Conservation (phyloP, 2,113 vertebrate genomes). For the Myiopsitta monachus region DNA sequence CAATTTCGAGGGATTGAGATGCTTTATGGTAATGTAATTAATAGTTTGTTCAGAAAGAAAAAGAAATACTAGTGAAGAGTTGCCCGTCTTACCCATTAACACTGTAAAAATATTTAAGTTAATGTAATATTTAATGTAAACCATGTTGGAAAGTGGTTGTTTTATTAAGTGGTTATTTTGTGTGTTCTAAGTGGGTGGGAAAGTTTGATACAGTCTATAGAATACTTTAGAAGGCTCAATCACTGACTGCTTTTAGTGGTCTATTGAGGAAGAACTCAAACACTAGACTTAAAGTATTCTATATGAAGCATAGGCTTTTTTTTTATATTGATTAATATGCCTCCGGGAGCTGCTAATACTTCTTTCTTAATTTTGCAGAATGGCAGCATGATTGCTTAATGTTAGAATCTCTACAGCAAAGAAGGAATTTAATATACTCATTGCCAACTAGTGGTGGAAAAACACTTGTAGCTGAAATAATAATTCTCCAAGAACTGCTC, state of each 20-base stretch:
- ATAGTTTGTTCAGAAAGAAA: neutral
- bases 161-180: neutral
- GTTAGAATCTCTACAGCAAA: constrained; percentile 83
- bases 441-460: constrained; percentile 96
- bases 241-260: neutral
- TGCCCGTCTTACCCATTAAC: neutral
- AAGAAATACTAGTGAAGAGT: neutral
- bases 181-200: neutral
- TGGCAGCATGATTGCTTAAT: constrained; percentile 95
- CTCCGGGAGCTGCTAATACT: neutral
- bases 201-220: neutral
- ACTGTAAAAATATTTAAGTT: neutral
- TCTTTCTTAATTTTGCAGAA: constrained; percentile 72
- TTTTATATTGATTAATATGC: neutral
- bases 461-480: constrained; percentile 94
- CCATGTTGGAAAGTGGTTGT: neutral
- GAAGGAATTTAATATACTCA: constrained; percentile 94
- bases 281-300: neutral
- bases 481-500: constrained; percentile 90
- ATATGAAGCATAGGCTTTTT: neutral
- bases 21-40: constrained; percentile 85
- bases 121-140: neutral
- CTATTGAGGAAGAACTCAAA: neutral
- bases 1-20: constrained; percentile 85
- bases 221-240: neutral